These are phyloP conservation scores for Bursaphelenchus mucronatus DNA, from an alignment of 1,140 invertebrate genomes.

Conservation along the genomic window DNA sequence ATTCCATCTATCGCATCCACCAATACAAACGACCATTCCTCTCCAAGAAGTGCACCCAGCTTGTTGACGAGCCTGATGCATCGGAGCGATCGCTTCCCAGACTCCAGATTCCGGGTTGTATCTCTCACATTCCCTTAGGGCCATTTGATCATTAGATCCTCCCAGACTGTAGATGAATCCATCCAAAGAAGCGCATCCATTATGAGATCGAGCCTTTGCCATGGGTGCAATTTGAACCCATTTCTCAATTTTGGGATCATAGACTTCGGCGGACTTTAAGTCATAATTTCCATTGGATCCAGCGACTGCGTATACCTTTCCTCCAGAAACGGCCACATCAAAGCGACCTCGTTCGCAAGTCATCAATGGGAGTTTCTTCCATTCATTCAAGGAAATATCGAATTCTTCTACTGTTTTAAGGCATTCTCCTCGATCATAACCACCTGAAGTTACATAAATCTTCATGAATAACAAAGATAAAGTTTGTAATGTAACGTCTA, in stretches of 20 bases:
- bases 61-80: constrained; percentile 73
- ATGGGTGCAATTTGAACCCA: constrained; percentile 70
- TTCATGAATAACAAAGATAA: not conserved
- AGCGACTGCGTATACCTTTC: constrained; percentile 72
- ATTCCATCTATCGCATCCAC: constrained; percentile 66
- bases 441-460: constrained; percentile 66
- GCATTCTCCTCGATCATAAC: constrained; percentile 79
- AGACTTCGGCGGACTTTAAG: constrained; percentile 70
- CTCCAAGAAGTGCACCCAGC: constrained; percentile 65
- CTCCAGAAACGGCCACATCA: constrained; percentile 69
- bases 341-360: constrained; percentile 71
- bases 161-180: constrained; percentile 70
- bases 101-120: constrained; percentile 67
- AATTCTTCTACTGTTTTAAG: constrained; percentile 73
- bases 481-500: too few relatives aligned
- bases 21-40: constrained; percentile 64
- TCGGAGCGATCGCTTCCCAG: constrained; percentile 69
- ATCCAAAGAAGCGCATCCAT: constrained; percentile 69
- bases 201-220: constrained; percentile 67
- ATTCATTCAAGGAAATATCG: constrained; percentile 69
- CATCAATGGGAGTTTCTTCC: constrained; percentile 71
- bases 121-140: constrained; percentile 72
- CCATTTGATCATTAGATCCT: constrained; percentile 74
- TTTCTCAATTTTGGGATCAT: constrained; percentile 65
- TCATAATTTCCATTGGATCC: constrained; percentile 74